Evolutionary conservation across 2,888 invertebrate species (phyloP).

Genomic region (Belgica antarctica): DNA sequence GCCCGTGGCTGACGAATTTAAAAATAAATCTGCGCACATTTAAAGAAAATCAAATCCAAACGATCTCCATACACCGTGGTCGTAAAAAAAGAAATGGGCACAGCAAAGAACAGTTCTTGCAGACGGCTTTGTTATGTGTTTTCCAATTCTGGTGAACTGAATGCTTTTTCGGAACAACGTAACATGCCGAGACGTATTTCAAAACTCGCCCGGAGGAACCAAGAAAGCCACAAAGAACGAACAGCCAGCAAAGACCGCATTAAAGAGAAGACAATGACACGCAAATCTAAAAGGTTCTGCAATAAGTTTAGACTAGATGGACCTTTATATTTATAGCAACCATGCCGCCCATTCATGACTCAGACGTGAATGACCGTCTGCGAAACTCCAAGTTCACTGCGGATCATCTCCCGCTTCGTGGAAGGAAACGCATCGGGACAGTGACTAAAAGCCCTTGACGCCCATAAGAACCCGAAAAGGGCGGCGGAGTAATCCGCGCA

Average conservation of each 20-base stretch:
- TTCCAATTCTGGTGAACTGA: not conserved
- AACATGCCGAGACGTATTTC: not conserved
- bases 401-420: no score
- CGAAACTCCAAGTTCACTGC: no score
- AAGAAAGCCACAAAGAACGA: not conserved
- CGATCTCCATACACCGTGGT: not conserved
- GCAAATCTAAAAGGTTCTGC: no score
- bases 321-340: no score
- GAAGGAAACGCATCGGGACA: conserved; percentile 6
- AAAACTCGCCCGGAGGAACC: not conserved
- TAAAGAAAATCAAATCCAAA: conserved; percentile 6
- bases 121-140: not conserved
- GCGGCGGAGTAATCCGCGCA: not conserved
- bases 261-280: conserved; percentile 12
- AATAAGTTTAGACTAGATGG: no score
- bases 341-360: no score
- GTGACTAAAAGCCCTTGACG: not conserved
- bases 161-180: not conserved
- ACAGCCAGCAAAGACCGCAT: not conserved
- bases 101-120: not conserved
- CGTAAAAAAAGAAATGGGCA: conserved; percentile 8
- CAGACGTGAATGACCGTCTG: no score
- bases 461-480: not conserved
- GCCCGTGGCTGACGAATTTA: conserved; percentile 30
- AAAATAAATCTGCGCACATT: conserved; percentile 30